These are phyloP conservation scores for Odontomachus brunneus DNA, from an alignment of 1,140 invertebrate species.

Conservation along the genomic window DNA sequence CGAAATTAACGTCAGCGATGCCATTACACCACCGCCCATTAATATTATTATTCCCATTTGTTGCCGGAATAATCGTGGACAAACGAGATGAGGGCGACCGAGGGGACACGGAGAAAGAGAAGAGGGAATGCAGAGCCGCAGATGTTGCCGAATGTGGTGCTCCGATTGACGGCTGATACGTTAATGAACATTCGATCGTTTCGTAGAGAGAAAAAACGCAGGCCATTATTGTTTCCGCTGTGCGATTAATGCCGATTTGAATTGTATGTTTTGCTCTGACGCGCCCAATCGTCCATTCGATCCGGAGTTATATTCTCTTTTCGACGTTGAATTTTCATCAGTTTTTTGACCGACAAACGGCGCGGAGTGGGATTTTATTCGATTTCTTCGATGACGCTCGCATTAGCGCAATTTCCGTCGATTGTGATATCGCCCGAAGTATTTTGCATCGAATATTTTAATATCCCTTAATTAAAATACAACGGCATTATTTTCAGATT, in stretches of 20 bases:
- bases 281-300: constrained; percentile 13
- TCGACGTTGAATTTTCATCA: constrained; percentile 34
- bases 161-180: constrained; percentile 59
- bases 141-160: constrained; percentile 40
- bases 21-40: constrained; percentile 28
- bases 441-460: constrained; percentile 28
- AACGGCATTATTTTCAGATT: constrained; percentile 24
- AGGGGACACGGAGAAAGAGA: background rate
- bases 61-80: constrained; percentile 48
- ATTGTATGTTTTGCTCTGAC: constrained; percentile 48
- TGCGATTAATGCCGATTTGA: constrained; percentile 57
- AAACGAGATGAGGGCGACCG: constrained; percentile 39
- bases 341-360: constrained; percentile 22
- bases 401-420: constrained; percentile 40
- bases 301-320: constrained; percentile 33
- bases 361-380: constrained; percentile 2
- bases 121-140: constrained; percentile 9
- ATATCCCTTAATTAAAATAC: constrained; percentile 32
- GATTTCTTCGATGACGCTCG: constrained; percentile 15
- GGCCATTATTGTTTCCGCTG: constrained; percentile 48
- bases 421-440: constrained; percentile 6
- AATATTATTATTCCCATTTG: constrained; percentile 59
- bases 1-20: constrained; percentile 49
- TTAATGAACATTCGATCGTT: constrained; percentile 67
- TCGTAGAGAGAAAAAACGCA: constrained; percentile 20